These are phyloP conservation scores for Paedocypris sp. DNA, from an alignment of 2,113 vertebrate species.

Conservation along the genomic window DNA sequence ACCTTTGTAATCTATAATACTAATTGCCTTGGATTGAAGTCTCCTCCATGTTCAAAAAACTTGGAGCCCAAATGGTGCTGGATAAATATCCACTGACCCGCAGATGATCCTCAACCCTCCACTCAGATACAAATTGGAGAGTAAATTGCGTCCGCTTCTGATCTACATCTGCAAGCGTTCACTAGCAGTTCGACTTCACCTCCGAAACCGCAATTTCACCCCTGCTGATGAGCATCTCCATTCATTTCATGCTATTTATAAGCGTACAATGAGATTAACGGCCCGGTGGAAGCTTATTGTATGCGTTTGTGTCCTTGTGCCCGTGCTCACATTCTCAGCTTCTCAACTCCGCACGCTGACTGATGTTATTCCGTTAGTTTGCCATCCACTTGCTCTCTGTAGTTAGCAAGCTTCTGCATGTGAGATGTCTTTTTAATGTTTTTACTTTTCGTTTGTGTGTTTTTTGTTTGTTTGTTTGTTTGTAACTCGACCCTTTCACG, in stretches of 20 bases:
- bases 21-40: too few species aligned
- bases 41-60: too few species aligned
- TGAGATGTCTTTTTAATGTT: constrained; percentile 50
- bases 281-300: neutral
- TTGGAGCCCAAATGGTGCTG: too few species aligned
- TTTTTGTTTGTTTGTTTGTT: too few species aligned
- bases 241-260: neutral
- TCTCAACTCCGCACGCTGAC: constrained; percentile 48
- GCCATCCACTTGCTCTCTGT: constrained; percentile 49
- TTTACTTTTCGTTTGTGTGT: constrained; percentile 38
- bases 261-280: neutral
- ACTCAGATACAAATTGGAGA: too few species aligned
- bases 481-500: constrained; percentile 33
- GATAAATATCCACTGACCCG: too few species aligned
- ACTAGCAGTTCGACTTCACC: neutral
- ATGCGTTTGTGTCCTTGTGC: neutral
- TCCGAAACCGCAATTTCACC: neutral
- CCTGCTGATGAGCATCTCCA: neutral
- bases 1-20: too few species aligned
- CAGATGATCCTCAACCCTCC: too few species aligned
- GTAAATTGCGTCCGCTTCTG: neutral
- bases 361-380: constrained; percentile 45
- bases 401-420: constrained; percentile 66
- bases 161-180: neutral
- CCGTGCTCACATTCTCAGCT: neutral